Evolutionary conservation across 1,140 invertebrate genomes (phyloP).

Genomic region (Papilio machaon): DNA sequence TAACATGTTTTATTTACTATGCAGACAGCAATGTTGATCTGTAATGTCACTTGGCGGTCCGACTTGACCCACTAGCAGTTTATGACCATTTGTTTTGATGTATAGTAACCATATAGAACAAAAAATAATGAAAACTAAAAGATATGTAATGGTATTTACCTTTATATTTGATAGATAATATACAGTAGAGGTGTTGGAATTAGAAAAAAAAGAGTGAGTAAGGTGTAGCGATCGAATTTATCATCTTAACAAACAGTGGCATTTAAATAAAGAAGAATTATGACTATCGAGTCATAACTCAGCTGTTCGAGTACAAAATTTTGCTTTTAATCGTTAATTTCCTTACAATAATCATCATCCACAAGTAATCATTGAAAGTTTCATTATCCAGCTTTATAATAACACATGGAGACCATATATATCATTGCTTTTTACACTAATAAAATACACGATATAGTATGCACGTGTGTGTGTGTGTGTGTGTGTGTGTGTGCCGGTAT

Average conservation of each 20-base stretch:
- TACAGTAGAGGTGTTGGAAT: neutral
- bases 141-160: neutral
- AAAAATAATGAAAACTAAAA: neutral
- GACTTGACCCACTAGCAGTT: slow-evolving; percentile 12
- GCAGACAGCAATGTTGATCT: neutral
- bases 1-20: neutral
- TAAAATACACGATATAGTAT: neutral
- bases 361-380: neutral
- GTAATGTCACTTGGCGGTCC: neutral
- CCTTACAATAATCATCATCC: neutral
- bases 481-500: neutral
- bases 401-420: neutral
- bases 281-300: too few relatives aligned
- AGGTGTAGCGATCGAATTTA: too few relatives aligned
- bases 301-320: neutral
- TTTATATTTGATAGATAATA: neutral
- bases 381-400: neutral
- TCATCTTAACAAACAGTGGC: too few relatives aligned
- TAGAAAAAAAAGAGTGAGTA: too few relatives aligned
- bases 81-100: slow-evolving; percentile 9
- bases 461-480: too few relatives aligned
- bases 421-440: neutral
- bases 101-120: neutral
- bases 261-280: neutral
- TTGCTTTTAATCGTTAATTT: neutral